Conservation (phyloP, 2,113 vertebrate species). For the Pseudolaguvia tuberculata region DNA sequence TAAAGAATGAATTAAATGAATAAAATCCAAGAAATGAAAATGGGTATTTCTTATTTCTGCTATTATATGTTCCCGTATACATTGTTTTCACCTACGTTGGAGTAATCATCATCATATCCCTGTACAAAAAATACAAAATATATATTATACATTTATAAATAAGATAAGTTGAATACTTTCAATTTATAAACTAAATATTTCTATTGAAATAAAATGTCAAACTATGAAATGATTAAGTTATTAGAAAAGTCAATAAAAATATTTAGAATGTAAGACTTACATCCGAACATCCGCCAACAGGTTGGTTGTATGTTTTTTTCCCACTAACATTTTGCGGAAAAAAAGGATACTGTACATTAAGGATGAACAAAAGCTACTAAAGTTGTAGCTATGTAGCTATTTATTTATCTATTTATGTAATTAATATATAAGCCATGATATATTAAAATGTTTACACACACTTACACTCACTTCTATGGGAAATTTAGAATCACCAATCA, state of each 20-base stretch:
- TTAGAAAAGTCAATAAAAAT: background rate
- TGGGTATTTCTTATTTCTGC: background rate
- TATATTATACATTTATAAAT: background rate
- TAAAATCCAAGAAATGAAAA: too few species aligned
- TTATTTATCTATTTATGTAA: background rate
- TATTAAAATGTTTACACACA: background rate
- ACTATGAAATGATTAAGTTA: background rate
- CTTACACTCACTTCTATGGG: too few species aligned
- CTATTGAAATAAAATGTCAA: background rate
- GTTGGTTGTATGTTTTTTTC: slow-evolving; percentile 9
- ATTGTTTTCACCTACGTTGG: slow-evolving; percentile 12
- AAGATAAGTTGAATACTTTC: too few species aligned
- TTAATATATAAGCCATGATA: too few species aligned
- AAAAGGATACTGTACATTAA: background rate
- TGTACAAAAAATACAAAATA: background rate
- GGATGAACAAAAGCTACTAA: too few species aligned
- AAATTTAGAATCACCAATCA: too few species aligned
- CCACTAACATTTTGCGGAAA: background rate
- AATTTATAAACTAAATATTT: background rate
- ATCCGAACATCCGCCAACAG: background rate
- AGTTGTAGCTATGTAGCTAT: too few species aligned
- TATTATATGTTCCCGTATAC: slow-evolving; percentile 29
- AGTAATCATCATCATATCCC: slow-evolving; percentile 27
- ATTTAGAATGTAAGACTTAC: slow-evolving; percentile 4
- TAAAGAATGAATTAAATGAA: background rate